phyloP scores from a whole-genome alignment of 2,113 vertebrate species.

The Oreochromis niloticus region DNA sequence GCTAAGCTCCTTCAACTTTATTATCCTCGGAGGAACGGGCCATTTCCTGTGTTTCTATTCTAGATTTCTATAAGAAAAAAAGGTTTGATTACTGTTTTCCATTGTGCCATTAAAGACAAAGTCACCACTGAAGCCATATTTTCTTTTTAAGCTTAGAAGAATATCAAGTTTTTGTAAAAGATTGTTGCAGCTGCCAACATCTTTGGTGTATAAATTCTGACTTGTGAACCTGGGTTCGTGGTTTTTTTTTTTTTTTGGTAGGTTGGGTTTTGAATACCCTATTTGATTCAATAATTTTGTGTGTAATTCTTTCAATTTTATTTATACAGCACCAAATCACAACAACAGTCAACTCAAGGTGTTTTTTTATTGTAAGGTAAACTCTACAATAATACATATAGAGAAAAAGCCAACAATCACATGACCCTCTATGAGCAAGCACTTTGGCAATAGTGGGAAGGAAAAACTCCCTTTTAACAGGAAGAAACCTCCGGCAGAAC shows the following conservation, averaged over 20 bases:
- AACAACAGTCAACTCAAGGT: background rate
- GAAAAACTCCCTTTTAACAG: too few relatives aligned
- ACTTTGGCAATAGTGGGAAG: background rate
- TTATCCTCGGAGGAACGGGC: background rate
- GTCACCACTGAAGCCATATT: background rate
- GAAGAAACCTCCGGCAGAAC: too few relatives aligned
- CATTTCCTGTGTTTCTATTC: background rate
- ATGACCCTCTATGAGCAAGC: background rate
- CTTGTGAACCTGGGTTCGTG: background rate
- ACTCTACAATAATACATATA: background rate
- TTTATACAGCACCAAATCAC: background rate
- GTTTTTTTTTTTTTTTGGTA: background rate
- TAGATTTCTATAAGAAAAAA: background rate
- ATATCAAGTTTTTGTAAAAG: background rate
- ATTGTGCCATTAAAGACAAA: background rate
- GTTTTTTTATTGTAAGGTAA: background rate
- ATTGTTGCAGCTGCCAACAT: background rate
- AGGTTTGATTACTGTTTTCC: background rate
- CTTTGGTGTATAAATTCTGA: background rate
- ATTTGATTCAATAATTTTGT: background rate
- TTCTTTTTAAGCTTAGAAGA: background rate
- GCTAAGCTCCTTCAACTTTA: background rate
- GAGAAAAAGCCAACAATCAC: background rate
- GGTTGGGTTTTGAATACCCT: background rate
- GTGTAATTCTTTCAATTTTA: background rate